These are phyloP conservation scores for Taurulus bubalis DNA, from an alignment of 2,113 vertebrate genomes.

Conservation along the genomic window DNA sequence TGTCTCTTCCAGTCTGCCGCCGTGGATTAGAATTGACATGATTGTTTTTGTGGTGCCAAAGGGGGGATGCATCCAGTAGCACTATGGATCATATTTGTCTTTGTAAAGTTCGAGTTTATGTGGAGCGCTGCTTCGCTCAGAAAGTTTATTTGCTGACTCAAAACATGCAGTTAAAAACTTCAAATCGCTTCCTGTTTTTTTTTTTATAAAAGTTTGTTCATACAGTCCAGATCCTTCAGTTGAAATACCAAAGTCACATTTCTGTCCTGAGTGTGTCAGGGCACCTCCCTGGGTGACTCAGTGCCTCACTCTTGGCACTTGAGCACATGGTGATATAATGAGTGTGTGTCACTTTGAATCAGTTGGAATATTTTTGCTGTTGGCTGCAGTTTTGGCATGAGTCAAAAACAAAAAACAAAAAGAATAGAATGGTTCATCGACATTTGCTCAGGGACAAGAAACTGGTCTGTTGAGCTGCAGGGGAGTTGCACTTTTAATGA, in stretches of 20 bases:
- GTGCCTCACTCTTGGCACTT: conserved; percentile 15
- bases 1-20: conserved; percentile 24
- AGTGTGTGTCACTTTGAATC: conserved; percentile 48
- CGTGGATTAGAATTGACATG: conserved; percentile 28
- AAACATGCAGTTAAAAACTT: not conserved
- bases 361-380: not conserved
- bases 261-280: conserved; percentile 19
- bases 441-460: conserved; percentile 20
- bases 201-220: not conserved
- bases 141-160: not conserved
- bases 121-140: not conserved
- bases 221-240: not conserved
- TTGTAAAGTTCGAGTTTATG: not conserved
- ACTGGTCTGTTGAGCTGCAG: conserved; percentile 38
- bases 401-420: conserved; percentile 20
- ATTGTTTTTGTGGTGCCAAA: conserved; percentile 20
- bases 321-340: conserved; percentile 27
- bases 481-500: conserved; percentile 14
- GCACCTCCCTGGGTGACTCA: conserved; percentile 58
- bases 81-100: not conserved
- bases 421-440: not conserved
- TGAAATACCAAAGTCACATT: conserved; percentile 16
- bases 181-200: not conserved
- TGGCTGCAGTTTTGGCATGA: conserved; percentile 35
- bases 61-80: not conserved